A percentile compares a stretch with the other conserved stretches of the same genome.
phyloP scores from a whole-genome alignment of 2,797 vertebrate genomes.

The Sandelia bainsii region DNA sequence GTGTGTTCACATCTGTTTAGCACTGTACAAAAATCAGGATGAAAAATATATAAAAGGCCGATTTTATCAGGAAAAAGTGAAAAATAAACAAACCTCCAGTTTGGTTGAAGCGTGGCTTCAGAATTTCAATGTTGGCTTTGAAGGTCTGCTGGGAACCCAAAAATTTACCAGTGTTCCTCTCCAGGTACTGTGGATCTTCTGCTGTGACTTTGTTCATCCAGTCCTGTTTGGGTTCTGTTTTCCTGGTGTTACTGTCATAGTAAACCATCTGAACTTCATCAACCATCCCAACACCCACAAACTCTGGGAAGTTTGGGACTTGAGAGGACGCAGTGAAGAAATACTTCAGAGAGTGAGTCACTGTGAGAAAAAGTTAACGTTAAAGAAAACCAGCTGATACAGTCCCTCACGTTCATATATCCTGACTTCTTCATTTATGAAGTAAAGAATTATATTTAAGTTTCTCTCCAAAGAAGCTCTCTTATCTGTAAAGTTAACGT shows the following conservation, averaged over 20 bases:
- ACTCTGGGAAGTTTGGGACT: slow-evolving; percentile 68
- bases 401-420: no score
- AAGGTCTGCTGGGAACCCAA: rapidly evolving
- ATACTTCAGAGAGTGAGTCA: slow-evolving; percentile 51
- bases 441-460: no score
- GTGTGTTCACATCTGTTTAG: neutral
- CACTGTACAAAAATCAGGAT: neutral
- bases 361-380: slow-evolving; percentile 37
- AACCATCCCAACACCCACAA: slow-evolving; percentile 39
- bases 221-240: slow-evolving; percentile 27
- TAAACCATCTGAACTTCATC: neutral
- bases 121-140: neutral
- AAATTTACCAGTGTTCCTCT: rapidly evolving
- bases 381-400: no score
- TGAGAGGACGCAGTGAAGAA: slow-evolving; percentile 42
- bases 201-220: slow-evolving; percentile 47
- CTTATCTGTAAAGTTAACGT: no score
- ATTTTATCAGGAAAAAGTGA: slow-evolving; percentile 10
- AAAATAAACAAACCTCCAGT: slow-evolving; percentile 66
- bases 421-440: no score
- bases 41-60: no score
- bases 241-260: slow-evolving; percentile 60
- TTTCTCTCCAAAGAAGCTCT: no score
- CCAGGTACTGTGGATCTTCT: slow-evolving; percentile 39
- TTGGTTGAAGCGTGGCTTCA: slow-evolving; percentile 60